Conservation (phyloP, 2,113 vertebrate genomes). For the Cranoglanis bouderius region DNA sequence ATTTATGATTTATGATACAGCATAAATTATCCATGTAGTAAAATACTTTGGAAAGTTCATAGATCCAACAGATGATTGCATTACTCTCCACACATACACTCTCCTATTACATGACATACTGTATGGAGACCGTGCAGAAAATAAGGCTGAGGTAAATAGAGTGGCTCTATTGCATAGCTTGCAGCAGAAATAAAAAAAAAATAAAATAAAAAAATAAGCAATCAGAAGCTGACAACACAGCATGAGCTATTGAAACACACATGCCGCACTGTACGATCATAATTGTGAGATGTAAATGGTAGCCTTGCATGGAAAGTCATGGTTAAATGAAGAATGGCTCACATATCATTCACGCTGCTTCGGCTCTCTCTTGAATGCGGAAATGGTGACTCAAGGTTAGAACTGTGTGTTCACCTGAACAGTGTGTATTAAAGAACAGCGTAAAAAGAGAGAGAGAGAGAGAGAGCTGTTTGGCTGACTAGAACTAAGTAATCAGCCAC, state of each 20-base stretch:
- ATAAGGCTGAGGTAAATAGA: background rate
- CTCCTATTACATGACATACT: background rate
- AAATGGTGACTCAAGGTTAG: conserved; percentile 36
- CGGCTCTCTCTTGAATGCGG: background rate
- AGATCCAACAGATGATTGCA: background rate
- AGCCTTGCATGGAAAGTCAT: conserved; percentile 14
- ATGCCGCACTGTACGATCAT: background rate
- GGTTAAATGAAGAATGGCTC: conserved; percentile 16
- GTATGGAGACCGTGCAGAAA: background rate
- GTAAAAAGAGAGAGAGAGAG: background rate
- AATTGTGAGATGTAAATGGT: background rate
- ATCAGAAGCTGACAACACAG: background rate
- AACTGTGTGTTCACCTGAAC: conserved; percentile 24
- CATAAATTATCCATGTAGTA: background rate
- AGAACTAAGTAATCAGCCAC: background rate
- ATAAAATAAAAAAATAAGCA: background rate
- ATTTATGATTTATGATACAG: background rate
- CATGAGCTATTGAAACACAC: background rate
- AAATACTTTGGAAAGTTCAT: background rate
- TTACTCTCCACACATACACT: background rate
- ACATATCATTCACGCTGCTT: conserved; percentile 4
- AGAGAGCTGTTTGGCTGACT: background rate
- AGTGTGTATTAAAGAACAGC: background rate
- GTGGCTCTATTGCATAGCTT: background rate
- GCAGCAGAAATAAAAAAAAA: background rate